Conservation (phyloP, 2,888 invertebrate species). For the Zhengitettix transpicula region DNA sequence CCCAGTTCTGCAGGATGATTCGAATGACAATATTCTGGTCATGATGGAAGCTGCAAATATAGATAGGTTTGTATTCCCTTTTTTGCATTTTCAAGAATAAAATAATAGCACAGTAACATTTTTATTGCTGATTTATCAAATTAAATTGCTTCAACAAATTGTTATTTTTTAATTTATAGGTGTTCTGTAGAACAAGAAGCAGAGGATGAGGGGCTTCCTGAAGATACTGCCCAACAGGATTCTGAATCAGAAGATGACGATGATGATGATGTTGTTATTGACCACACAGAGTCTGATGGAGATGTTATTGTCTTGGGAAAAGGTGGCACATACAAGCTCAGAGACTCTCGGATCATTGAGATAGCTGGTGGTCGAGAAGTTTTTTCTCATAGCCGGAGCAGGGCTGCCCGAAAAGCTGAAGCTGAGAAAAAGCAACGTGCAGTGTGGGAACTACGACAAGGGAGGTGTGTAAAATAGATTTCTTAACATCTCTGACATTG, state of each 20-base stretch:
- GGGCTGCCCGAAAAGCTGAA: constrained; percentile 38
- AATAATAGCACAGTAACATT: no score
- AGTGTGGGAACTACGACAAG: constrained; percentile 3
- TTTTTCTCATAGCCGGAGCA: constrained; percentile 65
- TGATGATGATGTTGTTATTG: constrained; percentile 19
- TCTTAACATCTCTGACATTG: no score
- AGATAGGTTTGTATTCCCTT: no score
- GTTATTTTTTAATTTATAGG: no score
- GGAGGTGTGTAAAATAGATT: no score
- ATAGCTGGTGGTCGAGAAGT: constrained; percentile 71
- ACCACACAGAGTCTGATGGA: constrained; percentile 20
- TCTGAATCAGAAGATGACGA: constrained; percentile 20
- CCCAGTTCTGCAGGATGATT: constrained; percentile 21
- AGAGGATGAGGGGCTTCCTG: no score
- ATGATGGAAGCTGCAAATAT: background rate
- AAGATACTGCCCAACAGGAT: no score
- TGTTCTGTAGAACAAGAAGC: no score
- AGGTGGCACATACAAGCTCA: constrained; percentile 39
- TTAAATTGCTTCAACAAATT: no score
- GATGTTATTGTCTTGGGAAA: background rate
- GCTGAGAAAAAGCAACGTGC: background rate
- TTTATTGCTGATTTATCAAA: no score
- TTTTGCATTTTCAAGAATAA: no score
- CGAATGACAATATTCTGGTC: constrained; percentile 29
- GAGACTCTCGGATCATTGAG: constrained; percentile 59